Evolutionary conservation across 2,888 invertebrate genomes (phyloP), one percentile per base, ranked within the genome.

Genomic region (Bombyx huttoni): DNA sequence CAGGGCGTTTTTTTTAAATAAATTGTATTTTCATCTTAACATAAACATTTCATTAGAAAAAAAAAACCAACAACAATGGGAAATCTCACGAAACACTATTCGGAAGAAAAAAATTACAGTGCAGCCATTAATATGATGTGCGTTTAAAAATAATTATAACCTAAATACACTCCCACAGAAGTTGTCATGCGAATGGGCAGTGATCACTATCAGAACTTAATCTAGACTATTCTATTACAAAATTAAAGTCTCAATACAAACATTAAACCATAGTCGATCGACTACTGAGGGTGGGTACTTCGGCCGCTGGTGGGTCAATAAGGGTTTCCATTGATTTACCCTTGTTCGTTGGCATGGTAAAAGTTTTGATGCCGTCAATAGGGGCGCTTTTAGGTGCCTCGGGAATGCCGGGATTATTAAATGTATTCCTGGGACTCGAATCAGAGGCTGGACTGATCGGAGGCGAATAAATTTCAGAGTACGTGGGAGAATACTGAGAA

Each of bases 401-500:
- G 10, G 85, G 85, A 14, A 85, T 62, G 12, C 85, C 85, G 50
- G 85, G 64, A 55, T 73, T 82, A 52, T 81, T 78, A 49, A 68
- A 83, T 1, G 84, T 85, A 53, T 66, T 82, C 52, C 84, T 78
- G 6, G 87, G 85, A 66, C 84, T 86, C 13, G 68, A 70, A 50
- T 85, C 89, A 47, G 88, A 80, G 52, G 75, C 81, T 1, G 89
- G 89, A 57, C 89, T 89, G 33, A 79, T 73, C 1, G 89, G 84
- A 40, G 89, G 89, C 34, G 87, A 86, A 53, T 89, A 89, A 59
- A 87, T 86, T 58, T 88, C 89, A n/a, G 89, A 89, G 59, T 86
- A 88, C 46, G 89, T 84, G 3, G 89, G 89, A 13, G 85, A 84
- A 57, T 86, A 84, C n/a, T 74, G 68, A 1, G 88, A 86, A 0